These are phyloP conservation scores for Drosophila merina DNA, from an alignment of 2,888 invertebrate genomes.

Conservation along the genomic window DNA sequence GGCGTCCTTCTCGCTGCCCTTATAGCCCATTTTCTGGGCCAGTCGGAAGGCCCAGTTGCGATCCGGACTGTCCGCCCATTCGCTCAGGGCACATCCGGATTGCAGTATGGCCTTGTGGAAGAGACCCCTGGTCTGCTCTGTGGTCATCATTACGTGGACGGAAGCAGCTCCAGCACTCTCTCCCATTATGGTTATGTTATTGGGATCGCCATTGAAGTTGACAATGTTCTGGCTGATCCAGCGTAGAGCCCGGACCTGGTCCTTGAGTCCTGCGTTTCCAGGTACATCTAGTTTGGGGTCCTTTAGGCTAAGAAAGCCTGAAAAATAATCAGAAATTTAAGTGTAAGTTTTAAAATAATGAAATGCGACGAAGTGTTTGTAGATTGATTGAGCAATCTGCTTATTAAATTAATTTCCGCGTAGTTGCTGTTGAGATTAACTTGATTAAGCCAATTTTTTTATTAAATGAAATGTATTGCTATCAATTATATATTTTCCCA, in stretches of 20 bases:
- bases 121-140: constrained; percentile 83
- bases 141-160: constrained; percentile 84
- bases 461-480: background rate
- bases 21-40: constrained; percentile 80
- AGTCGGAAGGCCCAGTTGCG: constrained; percentile 77
- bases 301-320: constrained; percentile 85
- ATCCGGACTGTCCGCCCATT: constrained; percentile 75
- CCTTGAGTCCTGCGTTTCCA: constrained; percentile 85
- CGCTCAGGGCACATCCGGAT: constrained; percentile 79
- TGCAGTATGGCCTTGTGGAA: constrained; percentile 83
- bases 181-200: constrained; percentile 85
- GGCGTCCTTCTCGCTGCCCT: constrained; percentile 79
- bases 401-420: background rate
- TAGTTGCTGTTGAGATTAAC: background rate
- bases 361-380: background rate
- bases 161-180: constrained; percentile 85
- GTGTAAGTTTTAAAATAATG: background rate
- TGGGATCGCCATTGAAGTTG: constrained; percentile 85
- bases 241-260: constrained; percentile 85
- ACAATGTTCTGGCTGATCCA: constrained; percentile 85
- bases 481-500: background rate
- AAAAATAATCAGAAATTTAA: background rate
- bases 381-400: background rate
- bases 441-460: background rate
- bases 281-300: constrained; percentile 84